These are phyloP conservation scores for Actinostola sp. DNA, from an alignment of 92 coral and sea anemone genomes.

Conservation along the genomic window DNA sequence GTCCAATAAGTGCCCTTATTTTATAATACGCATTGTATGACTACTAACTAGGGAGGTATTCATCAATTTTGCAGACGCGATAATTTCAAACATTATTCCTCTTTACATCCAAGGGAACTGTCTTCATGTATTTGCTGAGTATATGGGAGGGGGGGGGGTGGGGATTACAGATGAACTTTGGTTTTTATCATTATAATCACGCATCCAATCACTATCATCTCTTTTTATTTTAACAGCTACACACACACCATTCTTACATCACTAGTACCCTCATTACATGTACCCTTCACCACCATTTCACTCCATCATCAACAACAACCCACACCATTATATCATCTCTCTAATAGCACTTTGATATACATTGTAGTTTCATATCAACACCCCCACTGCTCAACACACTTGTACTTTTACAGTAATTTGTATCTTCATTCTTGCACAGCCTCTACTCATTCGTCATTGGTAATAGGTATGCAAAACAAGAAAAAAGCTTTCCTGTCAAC, in stretches of 20 bases:
- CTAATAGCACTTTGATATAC: no score
- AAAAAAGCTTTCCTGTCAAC: constrained; percentile 69
- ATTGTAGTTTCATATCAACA: no score
- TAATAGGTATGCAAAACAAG: constrained; percentile 75
- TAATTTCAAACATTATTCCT: constrained; percentile 71
- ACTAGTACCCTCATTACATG: background rate
- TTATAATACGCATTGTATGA: no score
- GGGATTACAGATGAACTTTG: no score
- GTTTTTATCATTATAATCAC: constrained; percentile 3
- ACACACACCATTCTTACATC: background rate
- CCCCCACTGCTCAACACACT: no score
- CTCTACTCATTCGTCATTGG: constrained; percentile 55
- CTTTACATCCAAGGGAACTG: constrained; percentile 68
- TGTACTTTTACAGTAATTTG: background rate
- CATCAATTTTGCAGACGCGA: constrained; percentile 40
- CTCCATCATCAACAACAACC: background rate
- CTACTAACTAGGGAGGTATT: no score
- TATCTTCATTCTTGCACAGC: constrained; percentile 20
- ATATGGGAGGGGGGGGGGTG: no score
- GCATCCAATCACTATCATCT: no score
- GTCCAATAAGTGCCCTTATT: background rate
- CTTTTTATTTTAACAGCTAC: no score
- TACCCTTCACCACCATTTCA: background rate
- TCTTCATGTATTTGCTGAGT: constrained; percentile 68
- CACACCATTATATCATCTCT: no score